phyloP scores from a whole-genome alignment of 2,888 invertebrate species.

The Drosophila mimica region DNA sequence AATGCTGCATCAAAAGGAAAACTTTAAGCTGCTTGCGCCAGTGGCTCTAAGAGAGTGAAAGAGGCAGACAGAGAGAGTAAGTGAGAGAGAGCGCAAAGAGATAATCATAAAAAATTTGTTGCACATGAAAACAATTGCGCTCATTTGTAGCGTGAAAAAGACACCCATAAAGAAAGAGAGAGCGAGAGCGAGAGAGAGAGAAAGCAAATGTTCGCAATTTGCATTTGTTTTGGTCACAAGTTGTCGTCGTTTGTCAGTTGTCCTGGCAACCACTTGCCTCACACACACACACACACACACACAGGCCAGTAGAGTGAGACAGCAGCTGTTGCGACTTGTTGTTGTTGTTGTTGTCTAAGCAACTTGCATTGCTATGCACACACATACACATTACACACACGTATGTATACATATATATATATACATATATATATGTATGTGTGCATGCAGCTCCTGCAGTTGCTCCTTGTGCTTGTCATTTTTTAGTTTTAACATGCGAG shows the following conservation, averaged over 20 bases:
- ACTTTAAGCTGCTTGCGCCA: conserved; percentile 65
- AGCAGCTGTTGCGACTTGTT: conserved; percentile 8
- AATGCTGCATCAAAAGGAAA: conserved; percentile 46
- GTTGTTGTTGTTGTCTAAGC: conserved; percentile 60
- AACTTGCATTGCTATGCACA: conserved; percentile 62
- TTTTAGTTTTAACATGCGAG: conserved; percentile 77
- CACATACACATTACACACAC: not conserved
- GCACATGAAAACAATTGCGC: conserved; percentile 70
- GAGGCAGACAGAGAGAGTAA: not conserved
- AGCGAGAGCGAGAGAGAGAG: not conserved
- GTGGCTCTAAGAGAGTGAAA: conserved; percentile 3
- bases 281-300: not conserved
- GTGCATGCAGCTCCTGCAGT: conserved; percentile 20
- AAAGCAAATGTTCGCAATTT: conserved; percentile 39
- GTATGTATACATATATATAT: not conserved
- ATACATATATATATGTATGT: not conserved
- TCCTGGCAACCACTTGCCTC: conserved; percentile 57
- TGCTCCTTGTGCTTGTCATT: conserved; percentile 56
- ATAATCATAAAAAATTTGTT: conserved; percentile 77
- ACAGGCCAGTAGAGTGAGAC: conserved; percentile 32
- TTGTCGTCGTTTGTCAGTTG: conserved; percentile 72
- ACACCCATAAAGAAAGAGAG: conserved; percentile 5
- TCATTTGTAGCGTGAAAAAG: conserved; percentile 62
- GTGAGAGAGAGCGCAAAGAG: conserved; percentile 27
- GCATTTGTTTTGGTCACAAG: conserved; percentile 74